Evolutionary conservation across 2,888 invertebrate genomes (phyloP).

Genomic region (Aricia artaxerxes): DNA sequence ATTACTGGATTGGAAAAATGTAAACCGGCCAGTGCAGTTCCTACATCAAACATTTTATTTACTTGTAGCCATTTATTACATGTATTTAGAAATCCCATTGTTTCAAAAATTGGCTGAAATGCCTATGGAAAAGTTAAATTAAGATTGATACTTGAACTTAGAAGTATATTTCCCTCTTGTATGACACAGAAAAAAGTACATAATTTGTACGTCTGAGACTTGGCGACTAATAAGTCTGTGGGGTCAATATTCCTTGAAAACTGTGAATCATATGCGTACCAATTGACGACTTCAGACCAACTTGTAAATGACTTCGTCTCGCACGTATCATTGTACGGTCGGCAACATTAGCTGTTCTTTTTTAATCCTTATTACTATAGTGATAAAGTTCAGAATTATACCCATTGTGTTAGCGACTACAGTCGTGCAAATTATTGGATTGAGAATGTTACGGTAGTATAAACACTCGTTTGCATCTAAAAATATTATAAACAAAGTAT

Average conservation of each 20-base stretch:
- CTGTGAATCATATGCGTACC: not conserved
- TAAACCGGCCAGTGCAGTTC: too few species aligned
- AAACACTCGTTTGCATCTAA: not conserved
- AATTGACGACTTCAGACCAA: slow-evolving; percentile 9
- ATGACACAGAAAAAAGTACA: not conserved
- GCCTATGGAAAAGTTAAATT: too few species aligned
- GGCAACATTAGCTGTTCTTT: not conserved
- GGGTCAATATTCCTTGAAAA: slow-evolving; percentile 16
- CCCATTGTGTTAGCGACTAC: not conserved
- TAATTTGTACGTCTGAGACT: not conserved
- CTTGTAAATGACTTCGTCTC: not conserved
- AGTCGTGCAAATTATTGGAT: not conserved
- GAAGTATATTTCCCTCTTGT: not conserved
- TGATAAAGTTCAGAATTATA: not conserved
- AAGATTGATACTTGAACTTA: too few species aligned
- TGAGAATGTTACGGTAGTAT: not conserved
- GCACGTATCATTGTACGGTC: not conserved
- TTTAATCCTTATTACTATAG: not conserved
- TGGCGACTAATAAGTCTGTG: not conserved
- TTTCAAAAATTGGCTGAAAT: too few species aligned
- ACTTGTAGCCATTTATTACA: too few species aligned
- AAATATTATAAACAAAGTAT: too few species aligned
- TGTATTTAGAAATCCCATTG: too few species aligned
- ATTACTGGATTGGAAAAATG: too few species aligned
- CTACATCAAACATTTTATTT: too few species aligned